Percentiles rank a stretch among this genome's conserved stretches.
phyloP scores from a whole-genome alignment of 2,113 vertebrate genomes.

The Murina feae region DNA sequence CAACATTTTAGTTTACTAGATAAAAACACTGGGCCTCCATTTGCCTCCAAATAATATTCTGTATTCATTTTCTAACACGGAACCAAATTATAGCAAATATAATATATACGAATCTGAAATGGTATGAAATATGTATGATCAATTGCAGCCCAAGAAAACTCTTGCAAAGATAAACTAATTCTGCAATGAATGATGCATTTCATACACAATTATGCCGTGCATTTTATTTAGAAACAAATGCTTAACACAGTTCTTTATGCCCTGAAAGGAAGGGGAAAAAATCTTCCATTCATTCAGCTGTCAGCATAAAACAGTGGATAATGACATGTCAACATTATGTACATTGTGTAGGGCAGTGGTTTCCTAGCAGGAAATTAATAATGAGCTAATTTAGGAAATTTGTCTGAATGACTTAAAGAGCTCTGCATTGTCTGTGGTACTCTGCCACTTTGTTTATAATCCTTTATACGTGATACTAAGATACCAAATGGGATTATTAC shows the following conservation, averaged over 20 bases:
- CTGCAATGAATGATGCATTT: slow-evolving; percentile 70
- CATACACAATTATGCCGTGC: slow-evolving; percentile 71
- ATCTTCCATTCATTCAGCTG: slow-evolving; percentile 70
- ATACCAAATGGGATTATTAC: neutral
- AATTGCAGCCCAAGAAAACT: slow-evolving; percentile 71
- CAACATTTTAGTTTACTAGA: slow-evolving; percentile 69
- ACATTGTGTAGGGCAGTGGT: slow-evolving; percentile 70
- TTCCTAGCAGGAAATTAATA: slow-evolving; percentile 79
- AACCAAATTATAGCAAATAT: slow-evolving; percentile 74
- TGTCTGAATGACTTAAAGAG: slow-evolving; percentile 76
- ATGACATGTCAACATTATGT: slow-evolving; percentile 73
- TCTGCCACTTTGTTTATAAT: slow-evolving; percentile 50
- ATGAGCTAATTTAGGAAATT: slow-evolving; percentile 76
- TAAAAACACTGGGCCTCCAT: slow-evolving; percentile 66
- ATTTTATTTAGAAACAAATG: slow-evolving; percentile 76
- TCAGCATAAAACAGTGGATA: slow-evolving; percentile 67
- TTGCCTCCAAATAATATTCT: slow-evolving; percentile 75
- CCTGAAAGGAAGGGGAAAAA: slow-evolving; percentile 76
- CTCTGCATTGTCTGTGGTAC: slow-evolving; percentile 63
- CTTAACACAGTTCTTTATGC: slow-evolving; percentile 62
- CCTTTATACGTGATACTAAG: neutral
- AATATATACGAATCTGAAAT: slow-evolving; percentile 74
- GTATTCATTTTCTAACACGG: slow-evolving; percentile 75
- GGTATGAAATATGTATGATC: slow-evolving; percentile 76
- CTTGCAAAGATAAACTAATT: slow-evolving; percentile 79